Base-by-base conservation (phyloP, 37 sponge, comb jelly and placozoan species). In the Cladorhizidae sp. region DNA sequence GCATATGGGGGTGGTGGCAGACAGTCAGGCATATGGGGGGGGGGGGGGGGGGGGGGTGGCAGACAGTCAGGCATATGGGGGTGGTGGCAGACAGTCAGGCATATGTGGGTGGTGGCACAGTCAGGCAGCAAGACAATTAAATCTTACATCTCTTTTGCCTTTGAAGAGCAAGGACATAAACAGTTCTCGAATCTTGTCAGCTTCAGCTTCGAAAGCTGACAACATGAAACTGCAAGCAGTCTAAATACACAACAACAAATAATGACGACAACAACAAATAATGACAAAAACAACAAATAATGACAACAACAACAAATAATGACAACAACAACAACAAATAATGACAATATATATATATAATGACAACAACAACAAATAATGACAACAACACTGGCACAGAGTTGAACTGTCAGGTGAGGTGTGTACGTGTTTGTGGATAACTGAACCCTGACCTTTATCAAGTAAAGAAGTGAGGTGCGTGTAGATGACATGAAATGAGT, bases 111-210 rank as follows among this genome's bases (percentile, higher is more conserved):
- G 64, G 9, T 8, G 23, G 31, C 25, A 54, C 7, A 15, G 20
- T 58, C 63, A 76, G 15, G 64, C 42, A 78, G 39, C 9, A 68
- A 20, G 41, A 68, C 8, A 15, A 45, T 21, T 41, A 49, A 6
- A 14, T 28, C 63, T 69, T 77, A 90, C 91, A 77, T 90, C 87
- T 85, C 86, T 43, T 62, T 77, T 80, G 52, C 82, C 86, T 42
- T 62, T 85, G 49, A 70, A 59, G 6, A 90, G 38, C 33, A 85
- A 52, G 52, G 81, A 26, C 26, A 38, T 67, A 45, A 90, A 81
- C 6, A 85, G 32, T 12, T 69, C 36, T 54, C 69, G 81, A 80
- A 89, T 80, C 6, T 67, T 40, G 0, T 23, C 33, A 5, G 17
- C 42, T 57, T 85, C 85, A 33, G 70, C 85, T 20, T 76, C 69